Conservation (phyloP, 2,888 invertebrate species). For the Synanthedon formicaeformis region DNA sequence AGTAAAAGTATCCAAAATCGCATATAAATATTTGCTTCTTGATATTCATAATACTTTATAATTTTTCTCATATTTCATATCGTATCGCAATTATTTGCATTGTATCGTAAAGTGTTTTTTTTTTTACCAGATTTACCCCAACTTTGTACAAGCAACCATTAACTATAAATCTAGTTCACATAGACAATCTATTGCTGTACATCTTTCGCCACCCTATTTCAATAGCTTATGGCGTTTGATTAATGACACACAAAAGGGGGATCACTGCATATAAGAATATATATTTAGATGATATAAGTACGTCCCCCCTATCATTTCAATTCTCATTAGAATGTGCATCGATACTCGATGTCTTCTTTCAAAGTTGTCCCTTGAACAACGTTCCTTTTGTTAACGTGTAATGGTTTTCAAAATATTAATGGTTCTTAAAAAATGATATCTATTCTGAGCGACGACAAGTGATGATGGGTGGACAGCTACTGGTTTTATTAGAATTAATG, state of each 20-base stretch:
- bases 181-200: slow-evolving; percentile 52
- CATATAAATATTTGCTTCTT: too few species aligned
- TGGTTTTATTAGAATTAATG: slow-evolving; percentile 25
- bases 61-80: too few species aligned
- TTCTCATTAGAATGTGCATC: slow-evolving; percentile 25
- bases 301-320: slow-evolving; percentile 13
- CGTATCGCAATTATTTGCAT: too few species aligned
- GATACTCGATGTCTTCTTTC: slow-evolving; percentile 22
- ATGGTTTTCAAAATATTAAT: slow-evolving; percentile 19
- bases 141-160: not conserved
- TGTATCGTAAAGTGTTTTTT: too few species aligned
- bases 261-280: slow-evolving; percentile 30
- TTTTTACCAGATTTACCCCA: not conserved
- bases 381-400: slow-evolving; percentile 20
- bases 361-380: slow-evolving; percentile 11
- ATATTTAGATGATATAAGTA: not conserved
- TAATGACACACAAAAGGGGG: slow-evolving; percentile 49
- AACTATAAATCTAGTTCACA: slow-evolving; percentile 36
- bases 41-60: too few species aligned
- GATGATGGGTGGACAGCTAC: slow-evolving; percentile 7
- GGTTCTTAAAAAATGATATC: slow-evolving; percentile 12
- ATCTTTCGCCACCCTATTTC: slow-evolving; percentile 60
- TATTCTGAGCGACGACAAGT: slow-evolving; percentile 1
- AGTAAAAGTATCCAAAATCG: too few species aligned
- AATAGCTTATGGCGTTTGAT: slow-evolving; percentile 59